Evolutionary conservation across 1,140 invertebrate species (phyloP), one percentile per base, ranked within the genome.

Genomic region (Papilio dardanus): DNA sequence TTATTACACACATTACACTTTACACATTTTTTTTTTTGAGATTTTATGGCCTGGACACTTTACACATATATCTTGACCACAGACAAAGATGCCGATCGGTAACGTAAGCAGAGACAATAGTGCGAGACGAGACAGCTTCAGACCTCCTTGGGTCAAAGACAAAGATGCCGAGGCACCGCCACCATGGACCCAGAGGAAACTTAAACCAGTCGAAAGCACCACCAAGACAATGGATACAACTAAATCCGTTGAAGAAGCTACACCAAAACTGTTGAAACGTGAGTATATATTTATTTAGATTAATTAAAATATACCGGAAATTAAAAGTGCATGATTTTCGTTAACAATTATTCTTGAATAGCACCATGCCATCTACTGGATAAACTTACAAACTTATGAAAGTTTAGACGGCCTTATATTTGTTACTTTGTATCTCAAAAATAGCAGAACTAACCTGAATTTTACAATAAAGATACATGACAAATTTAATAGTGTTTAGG

Each of bases 81-180:
- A 88, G 83, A 84, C 71, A 77, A 84, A 58, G 74, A 92, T 93
- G 91, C 91, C 91, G 65, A 93, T 92, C 54, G 92, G 92, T 67
- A 93, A 91, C 80, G 82, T 93, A 30, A 92, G 84, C 73, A 86
- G 83, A 71, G 86, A 88, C 12, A 71, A 85, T 14, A 81, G 83
- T 30, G 85, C 87, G 5, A 90, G 88, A 62, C 79, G 92, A 67
- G 92, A 93, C 69, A 96, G 95, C 76, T 97, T 97, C 85, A 94
- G 96, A 71, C 96, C 96, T 14, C 97, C 97, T 10, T 97, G 97
- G 97, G 96, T 97, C 16, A 97, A 97, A 86, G 96, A 97, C 77
- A 96, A 96, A 77, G 93, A 89, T 33, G 80, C 87, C 0, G 87
- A 92, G 50, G 75, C 86, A 0, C 90, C 87, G 0, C 93, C 95